phyloP scores from a whole-genome alignment of 2,888 invertebrate species.

The Eupithecia exiguata region DNA sequence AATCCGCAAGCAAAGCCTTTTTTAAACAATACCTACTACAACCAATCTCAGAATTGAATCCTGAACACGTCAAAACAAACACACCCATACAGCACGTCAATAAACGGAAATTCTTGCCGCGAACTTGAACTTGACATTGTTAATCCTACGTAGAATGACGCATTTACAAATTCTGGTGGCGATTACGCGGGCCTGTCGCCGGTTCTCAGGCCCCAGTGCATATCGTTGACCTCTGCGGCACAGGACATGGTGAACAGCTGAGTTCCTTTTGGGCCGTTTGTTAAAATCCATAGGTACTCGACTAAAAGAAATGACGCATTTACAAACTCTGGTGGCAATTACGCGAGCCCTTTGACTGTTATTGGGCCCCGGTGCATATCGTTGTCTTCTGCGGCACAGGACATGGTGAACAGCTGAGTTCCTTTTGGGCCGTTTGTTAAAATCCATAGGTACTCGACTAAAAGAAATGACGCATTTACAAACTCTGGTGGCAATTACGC shows the following conservation, averaged over 20 bases:
- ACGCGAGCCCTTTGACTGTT: slow-evolving; percentile 33
- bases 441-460: neutral
- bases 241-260: slow-evolving; percentile 14
- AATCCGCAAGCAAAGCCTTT: neutral
- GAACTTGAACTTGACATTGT: slow-evolving; percentile 66
- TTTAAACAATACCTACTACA: neutral
- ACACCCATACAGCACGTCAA: slow-evolving; percentile 35
- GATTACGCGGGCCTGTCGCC: slow-evolving; percentile 34
- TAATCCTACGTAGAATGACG: slow-evolving; percentile 50
- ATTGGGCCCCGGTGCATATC: slow-evolving; percentile 45
- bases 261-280: neutral
- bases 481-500: slow-evolving; percentile 35
- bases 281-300: neutral
- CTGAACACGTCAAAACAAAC: slow-evolving; percentile 32
- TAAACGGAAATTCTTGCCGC: slow-evolving; percentile 41
- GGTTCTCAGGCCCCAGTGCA: slow-evolving; percentile 43
- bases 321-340: slow-evolving; percentile 35
- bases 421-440: neutral
- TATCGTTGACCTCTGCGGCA: slow-evolving; percentile 47
- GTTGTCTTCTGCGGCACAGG: slow-evolving; percentile 44
- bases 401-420: neutral
- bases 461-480: slow-evolving; percentile 44
- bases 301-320: slow-evolving; percentile 42
- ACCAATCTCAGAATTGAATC: neutral
- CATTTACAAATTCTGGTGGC: slow-evolving; percentile 39